Evolutionary conservation across 2,113 vertebrate genomes (phyloP), one percentile per base, ranked within the genome.

Genomic region (Lycaon pictus): DNA sequence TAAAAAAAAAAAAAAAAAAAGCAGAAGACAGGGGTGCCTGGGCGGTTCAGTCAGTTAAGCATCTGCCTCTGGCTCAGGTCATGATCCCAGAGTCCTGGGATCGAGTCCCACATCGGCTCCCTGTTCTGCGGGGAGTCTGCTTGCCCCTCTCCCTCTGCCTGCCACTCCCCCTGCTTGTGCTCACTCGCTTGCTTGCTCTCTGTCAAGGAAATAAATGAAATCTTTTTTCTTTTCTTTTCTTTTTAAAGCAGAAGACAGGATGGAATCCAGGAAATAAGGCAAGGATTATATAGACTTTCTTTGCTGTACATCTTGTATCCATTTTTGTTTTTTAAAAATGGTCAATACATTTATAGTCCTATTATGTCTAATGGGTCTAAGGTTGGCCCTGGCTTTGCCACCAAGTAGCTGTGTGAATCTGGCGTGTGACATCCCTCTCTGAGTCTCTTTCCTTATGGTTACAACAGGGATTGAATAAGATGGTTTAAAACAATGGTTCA

Each of bases 271-370:
- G 48, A 80, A 71, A 51, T 1, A 17, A 84, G 29, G 15, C 23
- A 43, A 8, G 25, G 22, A 19, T 27, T 80, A 11, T 10, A 4
- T 1, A 72, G 65, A 48, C 56, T 51, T 55, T 85, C 65, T 80
- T 51, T 79, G 35, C 29, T 84, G n/a, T 63, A 53, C 7, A 51
- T 37, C 77, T 60, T 16, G 15, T 67, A 5, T 27, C 35, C 58
- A 20, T 71, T 95, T 90, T 56, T 88, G 35, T 80, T 90, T 69
- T 37, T n/a, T 17, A 32, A 58, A 93, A 94, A 65, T 43, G 19
- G 20, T 58, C 53, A 37, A 32, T 27, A 43, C 29, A 20, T 69
- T 62, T 58, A 20, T 72, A 60, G 11, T 15, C 55, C 9, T 16
- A 55, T 51, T 53, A 32, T 23, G 4, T 35, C 15, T 71, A 53